phyloP scores from a whole-genome alignment of 2,797 vertebrate genomes.

The Tinamus major region DNA sequence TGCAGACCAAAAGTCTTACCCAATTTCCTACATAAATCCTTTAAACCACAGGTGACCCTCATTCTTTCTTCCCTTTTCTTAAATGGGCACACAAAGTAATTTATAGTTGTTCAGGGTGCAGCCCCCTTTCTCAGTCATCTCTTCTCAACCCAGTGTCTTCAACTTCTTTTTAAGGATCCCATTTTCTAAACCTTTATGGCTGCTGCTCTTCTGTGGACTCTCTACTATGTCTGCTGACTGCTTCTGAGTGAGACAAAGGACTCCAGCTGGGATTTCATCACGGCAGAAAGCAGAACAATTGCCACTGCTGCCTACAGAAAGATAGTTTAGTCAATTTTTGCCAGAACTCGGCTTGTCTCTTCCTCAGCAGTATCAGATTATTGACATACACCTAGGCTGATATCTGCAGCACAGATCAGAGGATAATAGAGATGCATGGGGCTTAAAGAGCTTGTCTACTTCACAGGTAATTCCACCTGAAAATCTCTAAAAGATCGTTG shows the following conservation, averaged over 20 bases:
- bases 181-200: neutral
- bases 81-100: neutral
- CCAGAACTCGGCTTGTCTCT: neutral
- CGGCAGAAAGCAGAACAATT: neutral
- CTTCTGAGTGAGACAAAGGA: neutral
- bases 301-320: neutral
- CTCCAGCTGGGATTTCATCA: neutral
- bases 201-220: neutral
- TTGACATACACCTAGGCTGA: neutral
- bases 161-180: neutral
- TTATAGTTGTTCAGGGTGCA: neutral
- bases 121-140: neutral
- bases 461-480: neutral
- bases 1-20: neutral
- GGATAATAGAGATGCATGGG: neutral
- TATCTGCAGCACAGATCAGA: neutral
- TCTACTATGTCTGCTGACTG: neutral
- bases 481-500: slow-evolving; percentile 14
- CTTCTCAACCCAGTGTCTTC: neutral
- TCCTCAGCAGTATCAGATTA: neutral
- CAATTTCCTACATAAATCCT: neutral
- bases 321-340: neutral
- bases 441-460: neutral
- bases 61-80: neutral
- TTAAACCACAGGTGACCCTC: neutral